These are phyloP conservation scores for Drosophila suzukii DNA, from an alignment of 1,140 invertebrate species.

Conservation along the genomic window DNA sequence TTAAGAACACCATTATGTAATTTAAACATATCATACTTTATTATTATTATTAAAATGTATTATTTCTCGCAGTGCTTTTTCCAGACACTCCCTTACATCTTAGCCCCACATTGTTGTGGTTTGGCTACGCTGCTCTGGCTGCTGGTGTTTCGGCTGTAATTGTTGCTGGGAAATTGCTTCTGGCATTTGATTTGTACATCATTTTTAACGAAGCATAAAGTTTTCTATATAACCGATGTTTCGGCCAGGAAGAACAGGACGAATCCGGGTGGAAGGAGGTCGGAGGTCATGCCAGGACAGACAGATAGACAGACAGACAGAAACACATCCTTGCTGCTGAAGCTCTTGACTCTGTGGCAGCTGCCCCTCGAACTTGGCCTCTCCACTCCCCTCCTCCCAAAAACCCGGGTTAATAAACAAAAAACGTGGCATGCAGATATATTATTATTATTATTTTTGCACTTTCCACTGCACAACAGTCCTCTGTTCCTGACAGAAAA, in stretches of 20 bases:
- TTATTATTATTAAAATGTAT: background rate
- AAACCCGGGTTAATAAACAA: slow-evolving; percentile 42
- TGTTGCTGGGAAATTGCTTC: slow-evolving; percentile 70
- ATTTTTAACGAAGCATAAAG: slow-evolving; percentile 80
- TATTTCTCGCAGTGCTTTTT: background rate
- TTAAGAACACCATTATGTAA: no score
- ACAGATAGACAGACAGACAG: background rate
- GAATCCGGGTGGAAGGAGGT: background rate
- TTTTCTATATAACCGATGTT: slow-evolving; percentile 43
- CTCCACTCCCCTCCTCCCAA: background rate
- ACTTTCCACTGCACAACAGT: slow-evolving; percentile 14
- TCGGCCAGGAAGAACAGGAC: slow-evolving; percentile 7
- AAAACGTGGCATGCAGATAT: slow-evolving; percentile 38
- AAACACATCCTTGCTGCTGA: slow-evolving; percentile 46
- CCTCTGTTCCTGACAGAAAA: slow-evolving; percentile 61
- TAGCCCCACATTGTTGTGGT: slow-evolving; percentile 53
- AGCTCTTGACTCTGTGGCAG: slow-evolving; percentile 16
- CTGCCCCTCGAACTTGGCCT: background rate
- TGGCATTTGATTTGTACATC: slow-evolving; percentile 81
- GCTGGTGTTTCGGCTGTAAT: slow-evolving; percentile 42
- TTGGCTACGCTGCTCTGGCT: slow-evolving; percentile 24
- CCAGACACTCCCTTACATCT: background rate
- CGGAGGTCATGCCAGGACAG: slow-evolving; percentile 8
- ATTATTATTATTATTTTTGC: slow-evolving; percentile 26
- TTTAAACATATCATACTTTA: no score